These are phyloP conservation scores for Emys orbicularis DNA, from an alignment of 2,797 vertebrate species.

Conservation along the genomic window DNA sequence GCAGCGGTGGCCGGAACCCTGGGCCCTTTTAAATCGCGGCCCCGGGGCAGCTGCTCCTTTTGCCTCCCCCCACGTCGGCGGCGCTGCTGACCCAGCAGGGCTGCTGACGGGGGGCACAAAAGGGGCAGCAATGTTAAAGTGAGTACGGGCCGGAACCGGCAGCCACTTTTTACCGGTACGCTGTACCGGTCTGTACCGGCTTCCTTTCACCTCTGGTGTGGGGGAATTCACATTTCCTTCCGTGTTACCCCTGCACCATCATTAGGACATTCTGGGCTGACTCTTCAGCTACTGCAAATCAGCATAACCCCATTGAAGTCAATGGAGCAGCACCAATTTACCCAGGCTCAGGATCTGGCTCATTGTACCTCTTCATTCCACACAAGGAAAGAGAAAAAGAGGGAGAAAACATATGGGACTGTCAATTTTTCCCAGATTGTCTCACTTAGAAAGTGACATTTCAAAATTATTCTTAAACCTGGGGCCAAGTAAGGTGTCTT, in stretches of 20 bases:
- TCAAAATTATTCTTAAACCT: background rate
- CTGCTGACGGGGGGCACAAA: too few species aligned
- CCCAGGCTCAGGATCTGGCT: background rate
- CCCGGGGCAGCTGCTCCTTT: too few species aligned
- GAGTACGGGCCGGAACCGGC: too few species aligned
- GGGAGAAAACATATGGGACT: background rate
- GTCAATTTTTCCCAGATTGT: background rate
- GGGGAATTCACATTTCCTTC: background rate
- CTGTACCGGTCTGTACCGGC: too few species aligned
- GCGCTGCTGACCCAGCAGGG: too few species aligned
- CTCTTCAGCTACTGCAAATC: background rate
- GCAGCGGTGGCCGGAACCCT: too few species aligned
- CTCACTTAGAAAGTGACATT: background rate
- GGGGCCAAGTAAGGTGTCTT: background rate
- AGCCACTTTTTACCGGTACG: too few species aligned
- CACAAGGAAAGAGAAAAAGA: background rate
- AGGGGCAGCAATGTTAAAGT: too few species aligned
- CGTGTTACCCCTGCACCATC: background rate
- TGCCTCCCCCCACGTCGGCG: rapidly evolving
- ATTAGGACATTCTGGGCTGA: background rate
- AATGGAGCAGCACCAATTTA: background rate
- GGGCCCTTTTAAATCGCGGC: too few species aligned
- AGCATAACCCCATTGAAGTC: background rate
- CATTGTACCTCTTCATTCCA: background rate
- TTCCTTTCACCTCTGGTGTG: too few species aligned